phyloP scores from a whole-genome alignment of 2,888 invertebrate species.

The Cancer borealis region DNA sequence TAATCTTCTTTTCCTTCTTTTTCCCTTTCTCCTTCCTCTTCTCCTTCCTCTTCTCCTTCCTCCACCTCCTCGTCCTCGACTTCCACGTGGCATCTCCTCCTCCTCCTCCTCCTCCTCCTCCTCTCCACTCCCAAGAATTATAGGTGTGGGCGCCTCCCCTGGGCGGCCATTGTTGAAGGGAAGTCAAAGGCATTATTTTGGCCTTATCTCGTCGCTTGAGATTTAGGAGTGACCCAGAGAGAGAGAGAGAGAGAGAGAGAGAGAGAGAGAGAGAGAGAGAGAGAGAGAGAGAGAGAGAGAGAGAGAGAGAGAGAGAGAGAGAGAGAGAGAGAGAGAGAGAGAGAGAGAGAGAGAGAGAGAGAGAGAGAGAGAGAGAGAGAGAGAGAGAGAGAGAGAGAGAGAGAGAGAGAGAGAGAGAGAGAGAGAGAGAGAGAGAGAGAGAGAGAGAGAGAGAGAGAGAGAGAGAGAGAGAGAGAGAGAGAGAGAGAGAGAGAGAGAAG shows the following conservation, averaged over 20 bases:
- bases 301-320: conserved; percentile 10
- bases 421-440: not conserved
- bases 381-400: conserved; percentile 10
- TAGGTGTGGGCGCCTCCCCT: not conserved
- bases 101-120: not conserved
- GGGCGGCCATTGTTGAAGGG: not conserved
- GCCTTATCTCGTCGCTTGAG: not conserved
- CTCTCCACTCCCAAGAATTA: not conserved
- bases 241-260: conserved; percentile 17
- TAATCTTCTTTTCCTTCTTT: not conserved
- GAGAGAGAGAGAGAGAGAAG: conserved; percentile 20
- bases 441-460: conserved; percentile 17
- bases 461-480: conserved; percentile 20
- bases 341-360: not conserved
- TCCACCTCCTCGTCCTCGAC: not conserved
- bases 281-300: conserved; percentile 20
- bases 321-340: not conserved
- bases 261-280: conserved; percentile 20
- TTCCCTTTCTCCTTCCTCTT: not conserved
- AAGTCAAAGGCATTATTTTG: conserved; percentile 20
- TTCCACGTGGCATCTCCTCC: not conserved
- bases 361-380: not conserved
- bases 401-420: not conserved
- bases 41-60: not conserved
- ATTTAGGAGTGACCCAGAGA: conserved; percentile 3